Evolutionary conservation across 2,797 vertebrate species (phyloP).

Genomic region (Acanthiza pusilla): DNA sequence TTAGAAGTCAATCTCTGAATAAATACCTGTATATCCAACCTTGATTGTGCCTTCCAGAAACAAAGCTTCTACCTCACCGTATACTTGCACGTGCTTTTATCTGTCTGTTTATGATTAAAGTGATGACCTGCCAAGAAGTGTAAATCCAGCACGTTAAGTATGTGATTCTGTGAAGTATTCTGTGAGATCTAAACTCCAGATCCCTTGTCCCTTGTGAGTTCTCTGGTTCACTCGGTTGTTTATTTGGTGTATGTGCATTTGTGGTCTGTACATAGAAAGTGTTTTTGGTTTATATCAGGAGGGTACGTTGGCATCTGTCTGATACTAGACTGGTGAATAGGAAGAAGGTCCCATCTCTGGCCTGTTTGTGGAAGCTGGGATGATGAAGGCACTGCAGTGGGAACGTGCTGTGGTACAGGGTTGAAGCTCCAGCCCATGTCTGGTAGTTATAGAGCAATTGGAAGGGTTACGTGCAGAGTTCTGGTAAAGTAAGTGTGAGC

Average conservation of each 20-base stretch:
- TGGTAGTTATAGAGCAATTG: conserved; percentile 69
- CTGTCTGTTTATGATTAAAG: conserved; percentile 21
- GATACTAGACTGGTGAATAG: conserved; percentile 66
- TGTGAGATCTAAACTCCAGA: conserved; percentile 8
- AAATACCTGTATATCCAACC: neutral
- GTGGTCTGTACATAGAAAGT: conserved; percentile 59
- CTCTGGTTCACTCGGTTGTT: neutral
- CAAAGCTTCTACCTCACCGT: neutral
- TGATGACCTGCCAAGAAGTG: neutral
- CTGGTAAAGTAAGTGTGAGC: conserved; percentile 67
- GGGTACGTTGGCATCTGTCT: conserved; percentile 60
- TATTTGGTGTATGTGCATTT: conserved; percentile 50
- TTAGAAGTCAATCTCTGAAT: neutral
- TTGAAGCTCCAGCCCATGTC: conserved; percentile 66
- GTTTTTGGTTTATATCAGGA: conserved; percentile 67
- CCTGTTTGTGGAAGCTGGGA: conserved; percentile 65
- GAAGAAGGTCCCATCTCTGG: conserved; percentile 65
- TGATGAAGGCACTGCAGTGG: conserved; percentile 66
- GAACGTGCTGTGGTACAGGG: conserved; percentile 60
- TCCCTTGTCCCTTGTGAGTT: conserved; percentile 30
- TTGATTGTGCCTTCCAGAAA: conserved; percentile 40
- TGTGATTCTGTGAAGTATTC: neutral
- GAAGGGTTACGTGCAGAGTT: conserved; percentile 64
- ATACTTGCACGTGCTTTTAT: neutral
- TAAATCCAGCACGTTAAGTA: conserved; percentile 6